These are phyloP conservation scores for Phaenicophaeus curvirostris DNA, from an alignment of 2,797 vertebrate genomes.

Conservation along the genomic window DNA sequence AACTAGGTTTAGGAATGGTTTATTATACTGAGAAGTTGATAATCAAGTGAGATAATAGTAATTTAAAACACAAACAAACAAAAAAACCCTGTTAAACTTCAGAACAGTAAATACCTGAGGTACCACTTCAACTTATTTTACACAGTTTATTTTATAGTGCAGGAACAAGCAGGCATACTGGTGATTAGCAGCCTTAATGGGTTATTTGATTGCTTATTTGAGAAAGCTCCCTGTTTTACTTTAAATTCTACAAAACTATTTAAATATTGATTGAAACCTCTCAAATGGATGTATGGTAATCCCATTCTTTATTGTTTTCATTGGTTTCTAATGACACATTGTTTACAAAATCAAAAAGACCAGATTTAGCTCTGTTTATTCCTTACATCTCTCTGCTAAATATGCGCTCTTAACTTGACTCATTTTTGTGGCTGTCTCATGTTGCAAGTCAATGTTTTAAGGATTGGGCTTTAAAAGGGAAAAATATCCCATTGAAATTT, in stretches of 20 bases:
- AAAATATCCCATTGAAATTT: constrained; percentile 62
- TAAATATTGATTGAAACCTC: constrained; percentile 73
- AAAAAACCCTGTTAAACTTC: not conserved
- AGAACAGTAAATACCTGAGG: constrained; percentile 22
- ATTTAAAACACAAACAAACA: not conserved
- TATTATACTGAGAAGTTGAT: not conserved
- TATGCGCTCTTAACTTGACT: not conserved
- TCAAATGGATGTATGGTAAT: constrained; percentile 54
- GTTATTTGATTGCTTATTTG: constrained; percentile 76
- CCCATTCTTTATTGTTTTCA: constrained; percentile 60
- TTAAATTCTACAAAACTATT: constrained; percentile 68
- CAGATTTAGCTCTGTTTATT: constrained; percentile 56
- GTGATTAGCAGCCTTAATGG: constrained; percentile 71
- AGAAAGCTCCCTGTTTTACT: constrained; percentile 62
- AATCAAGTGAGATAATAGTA: not conserved
- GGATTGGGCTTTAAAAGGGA: constrained; percentile 45
- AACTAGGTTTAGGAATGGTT: not conserved
- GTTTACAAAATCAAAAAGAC: constrained; percentile 61
- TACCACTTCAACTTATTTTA: constrained; percentile 55
- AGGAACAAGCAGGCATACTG: constrained; percentile 31
- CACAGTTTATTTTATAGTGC: constrained; percentile 54
- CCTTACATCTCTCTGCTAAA: constrained; percentile 53
- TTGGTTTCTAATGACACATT: constrained; percentile 59
- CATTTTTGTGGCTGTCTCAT: constrained; percentile 28
- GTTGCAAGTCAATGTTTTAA: constrained; percentile 52